Evolutionary conservation across 2,113 vertebrate genomes (phyloP).

Genomic region (Charadrius vociferus): DNA sequence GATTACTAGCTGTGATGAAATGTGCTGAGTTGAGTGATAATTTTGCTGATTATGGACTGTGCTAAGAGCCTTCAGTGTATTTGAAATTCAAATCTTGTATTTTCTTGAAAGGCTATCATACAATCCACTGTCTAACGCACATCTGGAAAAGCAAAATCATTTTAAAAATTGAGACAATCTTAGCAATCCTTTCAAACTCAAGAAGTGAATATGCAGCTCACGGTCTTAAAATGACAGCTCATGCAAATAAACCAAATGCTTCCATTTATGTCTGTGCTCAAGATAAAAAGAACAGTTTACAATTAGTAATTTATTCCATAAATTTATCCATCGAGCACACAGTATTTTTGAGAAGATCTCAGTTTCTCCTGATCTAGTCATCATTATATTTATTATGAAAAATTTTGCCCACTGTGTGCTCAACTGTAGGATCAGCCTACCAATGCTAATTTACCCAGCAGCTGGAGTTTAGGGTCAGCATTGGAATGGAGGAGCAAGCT

Average conservation of each 20-base stretch:
- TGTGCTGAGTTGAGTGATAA: slow-evolving; percentile 63
- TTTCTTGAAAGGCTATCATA: slow-evolving; percentile 49
- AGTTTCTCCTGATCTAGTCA: background rate
- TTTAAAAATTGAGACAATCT: slow-evolving; percentile 33
- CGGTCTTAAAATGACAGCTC: slow-evolving; percentile 27
- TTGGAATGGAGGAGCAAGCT: background rate
- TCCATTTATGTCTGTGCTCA: background rate
- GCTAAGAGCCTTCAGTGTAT: slow-evolving; percentile 24
- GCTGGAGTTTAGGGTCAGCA: background rate
- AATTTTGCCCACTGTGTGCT: background rate
- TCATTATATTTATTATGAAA: background rate
- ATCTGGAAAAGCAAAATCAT: slow-evolving; percentile 50
- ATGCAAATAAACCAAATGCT: slow-evolving; percentile 9
- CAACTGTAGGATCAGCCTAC: background rate
- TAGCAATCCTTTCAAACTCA: slow-evolving; percentile 13
- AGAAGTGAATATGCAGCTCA: slow-evolving; percentile 24
- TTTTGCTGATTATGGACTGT: slow-evolving; percentile 66
- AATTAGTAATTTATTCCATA: background rate
- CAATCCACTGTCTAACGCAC: background rate
- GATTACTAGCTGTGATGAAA: slow-evolving; percentile 61
- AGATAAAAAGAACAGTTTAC: background rate
- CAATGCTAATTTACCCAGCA: background rate
- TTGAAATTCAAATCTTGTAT: slow-evolving; percentile 69
- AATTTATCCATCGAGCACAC: background rate
- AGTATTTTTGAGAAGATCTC: background rate